phyloP scores from a whole-genome alignment of 2,888 invertebrate genomes.

The Dicycla oo region DNA sequence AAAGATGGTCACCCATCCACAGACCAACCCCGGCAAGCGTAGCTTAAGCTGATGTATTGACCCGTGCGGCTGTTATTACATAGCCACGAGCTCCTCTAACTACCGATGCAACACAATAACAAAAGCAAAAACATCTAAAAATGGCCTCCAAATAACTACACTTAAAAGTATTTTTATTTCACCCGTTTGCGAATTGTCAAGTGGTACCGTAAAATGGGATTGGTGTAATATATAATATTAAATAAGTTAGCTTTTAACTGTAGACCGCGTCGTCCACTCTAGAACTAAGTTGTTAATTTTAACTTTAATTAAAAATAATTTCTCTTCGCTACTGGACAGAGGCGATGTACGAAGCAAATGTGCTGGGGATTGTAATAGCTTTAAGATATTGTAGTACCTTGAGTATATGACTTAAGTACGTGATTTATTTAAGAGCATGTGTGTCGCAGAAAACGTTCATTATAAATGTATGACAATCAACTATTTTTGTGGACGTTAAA shows the following conservation, averaged over 20 bases:
- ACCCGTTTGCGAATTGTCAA: constrained; percentile 27
- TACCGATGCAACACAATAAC: not conserved
- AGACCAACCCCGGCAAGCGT: no score
- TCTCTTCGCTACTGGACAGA: constrained; percentile 65
- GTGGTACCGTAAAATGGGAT: constrained; percentile 44
- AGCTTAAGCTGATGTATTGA: no score
- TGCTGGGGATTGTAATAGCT: constrained; percentile 9
- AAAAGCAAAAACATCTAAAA: not conserved
- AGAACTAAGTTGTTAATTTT: constrained; percentile 72
- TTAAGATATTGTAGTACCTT: not conserved
- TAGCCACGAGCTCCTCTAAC: no score
- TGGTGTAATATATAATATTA: constrained; percentile 45
- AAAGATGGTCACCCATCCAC: no score
- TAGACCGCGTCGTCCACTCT: constrained; percentile 63
- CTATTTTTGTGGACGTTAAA: no score
- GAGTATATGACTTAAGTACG: not conserved
- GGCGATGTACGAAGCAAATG: constrained; percentile 49
- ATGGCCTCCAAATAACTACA: not conserved
- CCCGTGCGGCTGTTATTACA: no score
- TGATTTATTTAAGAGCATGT: not conserved
- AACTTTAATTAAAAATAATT: constrained; percentile 78
- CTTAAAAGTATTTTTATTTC: constrained; percentile 2
- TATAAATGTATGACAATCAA: no score
- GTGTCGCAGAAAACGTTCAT: no score
- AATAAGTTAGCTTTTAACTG: constrained; percentile 65